Evolutionary conservation across 2,888 invertebrate species (phyloP).

Genomic region (Oscheius sp.): DNA sequence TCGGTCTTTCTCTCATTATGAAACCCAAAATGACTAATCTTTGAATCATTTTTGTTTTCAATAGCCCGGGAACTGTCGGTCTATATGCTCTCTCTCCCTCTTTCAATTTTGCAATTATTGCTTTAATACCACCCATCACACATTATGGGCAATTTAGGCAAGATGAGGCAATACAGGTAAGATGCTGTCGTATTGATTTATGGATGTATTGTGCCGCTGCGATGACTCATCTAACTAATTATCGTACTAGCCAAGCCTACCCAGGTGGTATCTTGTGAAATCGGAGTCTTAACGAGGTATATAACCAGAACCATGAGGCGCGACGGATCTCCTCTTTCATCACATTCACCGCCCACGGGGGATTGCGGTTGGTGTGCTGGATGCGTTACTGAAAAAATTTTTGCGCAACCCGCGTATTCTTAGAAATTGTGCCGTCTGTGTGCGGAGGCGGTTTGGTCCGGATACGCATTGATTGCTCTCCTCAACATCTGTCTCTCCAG

Average conservation of each 20-base stretch:
- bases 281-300: background rate
- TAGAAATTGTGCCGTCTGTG: conserved; percentile 10
- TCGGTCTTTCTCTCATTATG: too few relatives aligned
- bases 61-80: too few relatives aligned
- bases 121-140: too few relatives aligned
- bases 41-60: too few relatives aligned
- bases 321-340: background rate
- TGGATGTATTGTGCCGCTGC: too few relatives aligned
- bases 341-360: background rate
- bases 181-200: too few relatives aligned
- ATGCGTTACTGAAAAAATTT: background rate
- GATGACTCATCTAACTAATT: background rate
- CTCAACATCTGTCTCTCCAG: conserved; percentile 29
- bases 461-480: conserved; percentile 31
- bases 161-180: too few relatives aligned
- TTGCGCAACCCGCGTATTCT: conserved; percentile 12
- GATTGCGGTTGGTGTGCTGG: background rate
- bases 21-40: too few relatives aligned
- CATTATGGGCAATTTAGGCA: too few relatives aligned
- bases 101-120: too few relatives aligned
- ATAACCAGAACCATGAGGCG: background rate
- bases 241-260: too few relatives aligned
- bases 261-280: background rate
- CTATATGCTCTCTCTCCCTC: too few relatives aligned
- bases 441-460: conserved; percentile 31